Evolutionary conservation across 2,888 invertebrate genomes (phyloP), one percentile per base, ranked within the genome.

Genomic region (Nudaria mundana): DNA sequence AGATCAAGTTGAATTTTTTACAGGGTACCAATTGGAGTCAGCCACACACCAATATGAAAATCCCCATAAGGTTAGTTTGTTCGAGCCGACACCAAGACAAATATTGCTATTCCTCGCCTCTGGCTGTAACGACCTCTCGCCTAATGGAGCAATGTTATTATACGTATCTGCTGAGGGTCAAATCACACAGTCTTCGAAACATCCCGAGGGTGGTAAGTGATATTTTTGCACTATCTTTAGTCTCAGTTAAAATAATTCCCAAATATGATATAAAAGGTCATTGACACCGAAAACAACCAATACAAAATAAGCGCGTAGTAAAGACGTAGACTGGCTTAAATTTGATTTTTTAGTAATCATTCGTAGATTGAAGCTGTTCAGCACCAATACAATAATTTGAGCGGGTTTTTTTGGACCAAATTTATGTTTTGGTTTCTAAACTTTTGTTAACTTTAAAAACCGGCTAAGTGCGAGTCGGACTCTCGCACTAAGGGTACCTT

Each of bases 41-140:
- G 37, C 37, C 5, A 39, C 31, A 7, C 30, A 31, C 8, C 48
- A 47, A 10, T 38, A 41, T 7, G 64, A 66, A 2, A 98, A 98
- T 89, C 98, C 98, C 26, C 98, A 98, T 90, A 98, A 98, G 87
- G 98, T 97, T 89, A 91, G 98, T 62, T 91, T 98, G 61, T 98
- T 97, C 89, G 97, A 97, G 81, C 98, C 98, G 40, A 96, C 97
- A 34, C 94, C 97, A 64, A 95, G 95, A 77, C 98, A 98, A 88
- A 93, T 98, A 41, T 92, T 98, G 77, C 96, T 98, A 49, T 98
- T 98, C 85, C 91, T 98, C 63, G 94, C 96, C 43, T 96, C 93
- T 69, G 96, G 97, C 47, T 97, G 97, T 85, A 97, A 97, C 76
- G 98, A 98, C 82, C 90, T 98, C 58, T 96, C 97, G 6, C 92